A percentile compares a stretch with the other conserved stretches of the same genome.
Conservation (phyloP, 2,888 invertebrate genomes). For the Chloromyia formosa region DNA sequence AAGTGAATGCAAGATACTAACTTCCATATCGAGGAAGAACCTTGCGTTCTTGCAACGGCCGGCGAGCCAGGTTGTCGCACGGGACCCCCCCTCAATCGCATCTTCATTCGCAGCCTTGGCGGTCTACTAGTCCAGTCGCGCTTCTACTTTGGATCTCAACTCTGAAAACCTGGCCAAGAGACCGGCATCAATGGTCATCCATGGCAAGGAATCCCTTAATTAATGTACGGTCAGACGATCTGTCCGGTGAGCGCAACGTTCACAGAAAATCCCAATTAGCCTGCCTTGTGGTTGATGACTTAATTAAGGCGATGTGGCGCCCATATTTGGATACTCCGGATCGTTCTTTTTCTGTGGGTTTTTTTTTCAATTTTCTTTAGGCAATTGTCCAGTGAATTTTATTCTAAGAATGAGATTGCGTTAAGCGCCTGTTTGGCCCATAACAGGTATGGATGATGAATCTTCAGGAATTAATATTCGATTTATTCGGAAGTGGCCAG, state of each 20-base stretch:
- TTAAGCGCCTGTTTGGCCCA: not conserved
- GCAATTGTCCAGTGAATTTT: not conserved
- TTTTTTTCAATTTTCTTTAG: not conserved
- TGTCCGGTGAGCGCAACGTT: constrained; percentile 54
- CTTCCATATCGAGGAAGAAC: constrained; percentile 1
- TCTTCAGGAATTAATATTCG: too few species aligned
- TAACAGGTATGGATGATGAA: not conserved
- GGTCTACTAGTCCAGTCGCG: constrained; percentile 15
- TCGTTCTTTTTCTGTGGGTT: not conserved
- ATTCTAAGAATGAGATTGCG: not conserved
- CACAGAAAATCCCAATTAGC: constrained; percentile 62
- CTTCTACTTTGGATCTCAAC: not conserved
- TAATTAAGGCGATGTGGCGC: constrained; percentile 65
- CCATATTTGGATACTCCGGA: constrained; percentile 50
- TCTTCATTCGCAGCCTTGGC: constrained; percentile 8
- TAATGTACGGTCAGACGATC: constrained; percentile 42
- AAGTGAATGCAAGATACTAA: constrained; percentile 26
- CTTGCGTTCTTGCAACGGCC: not conserved
- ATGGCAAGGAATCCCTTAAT: constrained; percentile 39
- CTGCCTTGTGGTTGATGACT: constrained; percentile 65
- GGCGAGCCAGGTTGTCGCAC: constrained; percentile 19
- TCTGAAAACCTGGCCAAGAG: not conserved
- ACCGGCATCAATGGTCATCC: constrained; percentile 21
- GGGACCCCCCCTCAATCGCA: constrained; percentile 27
- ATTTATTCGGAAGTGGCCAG: too few species aligned